Conservation (phyloP, 2,113 vertebrate species). For the Clarias macrocephalus region DNA sequence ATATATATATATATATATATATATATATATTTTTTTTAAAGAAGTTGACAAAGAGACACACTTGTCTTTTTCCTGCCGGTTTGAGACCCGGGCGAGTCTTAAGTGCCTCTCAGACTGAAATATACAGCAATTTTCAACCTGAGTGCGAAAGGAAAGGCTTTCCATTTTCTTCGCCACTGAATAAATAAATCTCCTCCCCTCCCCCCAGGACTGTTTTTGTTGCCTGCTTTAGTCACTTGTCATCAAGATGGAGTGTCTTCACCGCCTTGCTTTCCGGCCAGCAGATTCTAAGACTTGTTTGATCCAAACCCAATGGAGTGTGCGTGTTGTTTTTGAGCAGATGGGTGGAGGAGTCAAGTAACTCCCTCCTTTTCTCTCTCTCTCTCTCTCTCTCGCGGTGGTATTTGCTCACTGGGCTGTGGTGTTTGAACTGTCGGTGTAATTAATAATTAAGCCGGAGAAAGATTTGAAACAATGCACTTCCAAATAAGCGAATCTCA, state of each 20-base stretch:
- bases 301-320: constrained; percentile 7
- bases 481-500: background rate
- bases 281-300: constrained; percentile 7
- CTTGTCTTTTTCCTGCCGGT: background rate
- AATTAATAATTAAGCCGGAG: constrained; percentile 51
- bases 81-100: background rate
- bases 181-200: constrained; percentile 62
- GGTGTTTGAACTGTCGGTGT: constrained; percentile 59
- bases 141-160: constrained; percentile 54
- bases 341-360: background rate
- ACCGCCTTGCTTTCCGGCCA: constrained; percentile 10
- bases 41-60: background rate
- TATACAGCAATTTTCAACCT: constrained; percentile 59
- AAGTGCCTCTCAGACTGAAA: constrained; percentile 42
- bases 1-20: no score
- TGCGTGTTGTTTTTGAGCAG: background rate
- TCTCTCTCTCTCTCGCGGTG: background rate
- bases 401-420: constrained; percentile 56
- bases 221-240: constrained; percentile 57
- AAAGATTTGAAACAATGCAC: constrained; percentile 1
- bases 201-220: constrained; percentile 54
- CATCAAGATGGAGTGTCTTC: constrained; percentile 60
- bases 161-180: constrained; percentile 70
- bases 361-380: background rate
- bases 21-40: no score